Evolutionary conservation across 2,797 vertebrate species (phyloP).

Genomic region (Setipinna tenuifilis): DNA sequence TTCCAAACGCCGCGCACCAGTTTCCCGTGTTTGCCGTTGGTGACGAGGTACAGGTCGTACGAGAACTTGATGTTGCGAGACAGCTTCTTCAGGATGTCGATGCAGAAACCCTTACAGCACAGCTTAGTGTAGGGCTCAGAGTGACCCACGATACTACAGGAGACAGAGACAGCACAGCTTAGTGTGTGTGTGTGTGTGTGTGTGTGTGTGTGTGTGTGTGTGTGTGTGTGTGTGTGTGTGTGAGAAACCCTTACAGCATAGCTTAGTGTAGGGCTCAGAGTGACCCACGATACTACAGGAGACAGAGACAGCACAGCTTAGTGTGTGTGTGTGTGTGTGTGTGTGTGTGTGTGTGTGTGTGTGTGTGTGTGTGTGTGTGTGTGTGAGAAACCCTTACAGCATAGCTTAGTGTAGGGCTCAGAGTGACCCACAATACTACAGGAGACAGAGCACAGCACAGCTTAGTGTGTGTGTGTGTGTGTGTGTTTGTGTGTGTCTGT

Average conservation of each 20-base stretch:
- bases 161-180: not conserved
- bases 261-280: conserved; percentile 84
- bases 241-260: conserved; percentile 91
- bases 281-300: conserved; percentile 78
- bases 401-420: conserved; percentile 86
- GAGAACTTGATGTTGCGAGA: conserved; percentile 85
- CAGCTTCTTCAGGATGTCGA: conserved; percentile 89
- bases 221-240: too few species aligned
- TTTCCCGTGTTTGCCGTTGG: conserved; percentile 89
- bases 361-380: too few species aligned
- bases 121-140: conserved; percentile 85
- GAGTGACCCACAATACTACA: conserved; percentile 80
- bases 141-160: conserved; percentile 78
- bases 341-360: too few species aligned
- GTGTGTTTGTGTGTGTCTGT: too few species aligned
- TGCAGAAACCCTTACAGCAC: conserved; percentile 91
- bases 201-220: too few species aligned
- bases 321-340: too few species aligned
- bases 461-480: too few species aligned
- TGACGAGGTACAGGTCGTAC: conserved; percentile 89
- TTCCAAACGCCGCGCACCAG: conserved; percentile 87
- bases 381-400: conserved; percentile 85
- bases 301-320: not conserved
- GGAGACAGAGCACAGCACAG: not conserved
- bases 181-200: too few species aligned